phyloP scores from a whole-genome alignment of 2,888 invertebrate species.

The Falcaria lacertinaria region DNA sequence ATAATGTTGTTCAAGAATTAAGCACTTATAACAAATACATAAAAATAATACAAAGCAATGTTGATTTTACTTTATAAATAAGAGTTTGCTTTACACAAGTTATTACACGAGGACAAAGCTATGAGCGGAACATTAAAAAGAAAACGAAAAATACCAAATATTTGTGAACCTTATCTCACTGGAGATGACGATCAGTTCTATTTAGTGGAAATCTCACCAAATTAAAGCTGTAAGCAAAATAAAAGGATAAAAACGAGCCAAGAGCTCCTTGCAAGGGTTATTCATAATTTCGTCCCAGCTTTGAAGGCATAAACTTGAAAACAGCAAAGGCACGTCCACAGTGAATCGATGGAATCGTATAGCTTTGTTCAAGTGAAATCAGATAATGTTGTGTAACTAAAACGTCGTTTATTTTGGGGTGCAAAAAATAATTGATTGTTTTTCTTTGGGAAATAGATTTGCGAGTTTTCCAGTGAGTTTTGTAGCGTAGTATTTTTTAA shows the following conservation, averaged over 20 bases:
- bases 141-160: no score
- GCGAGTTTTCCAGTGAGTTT: neutral
- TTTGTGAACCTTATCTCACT: no score
- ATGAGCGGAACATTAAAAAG: no score
- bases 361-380: neutral
- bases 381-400: neutral
- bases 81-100: no score
- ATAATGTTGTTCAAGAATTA: no score
- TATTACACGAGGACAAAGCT: no score
- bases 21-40: no score
- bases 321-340: conserved; percentile 10
- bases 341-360: neutral
- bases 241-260: conserved; percentile 13
- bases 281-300: conserved; percentile 19
- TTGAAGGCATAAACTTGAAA: conserved; percentile 16
- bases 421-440: neutral
- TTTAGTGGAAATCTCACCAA: neutral
- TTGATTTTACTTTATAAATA: no score
- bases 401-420: neutral
- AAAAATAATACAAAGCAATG: no score
- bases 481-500: neutral
- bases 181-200: neutral
- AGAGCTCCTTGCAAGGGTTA: conserved; percentile 14
- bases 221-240: conserved; percentile 8
- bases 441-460: neutral